Conservation (phyloP, 2,888 invertebrate species). For the Ochropacha duplaris region DNA sequence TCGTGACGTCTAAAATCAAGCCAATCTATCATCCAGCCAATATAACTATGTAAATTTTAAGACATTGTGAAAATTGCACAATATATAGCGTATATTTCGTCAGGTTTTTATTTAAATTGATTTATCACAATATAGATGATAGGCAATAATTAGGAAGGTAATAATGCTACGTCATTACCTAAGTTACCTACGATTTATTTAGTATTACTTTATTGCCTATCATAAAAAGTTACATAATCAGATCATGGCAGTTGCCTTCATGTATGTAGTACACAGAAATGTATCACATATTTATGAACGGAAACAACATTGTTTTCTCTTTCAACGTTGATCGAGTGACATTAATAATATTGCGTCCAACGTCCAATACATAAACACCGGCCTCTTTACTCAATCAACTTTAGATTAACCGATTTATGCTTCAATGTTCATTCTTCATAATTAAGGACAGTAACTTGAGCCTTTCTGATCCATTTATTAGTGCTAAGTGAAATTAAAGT, state of each 20-base stretch:
- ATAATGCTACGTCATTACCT: no score
- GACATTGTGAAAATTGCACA: no score
- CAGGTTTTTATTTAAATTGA: no score
- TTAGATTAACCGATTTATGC: slow-evolving; percentile 47
- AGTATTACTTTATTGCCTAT: background rate
- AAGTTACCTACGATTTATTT: background rate
- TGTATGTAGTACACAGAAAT: background rate
- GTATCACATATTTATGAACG: slow-evolving; percentile 21
- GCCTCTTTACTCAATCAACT: slow-evolving; percentile 50
- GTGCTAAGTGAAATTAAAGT: slow-evolving; percentile 33
- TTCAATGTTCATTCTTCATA: slow-evolving; percentile 34
- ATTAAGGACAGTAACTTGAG: slow-evolving; percentile 62
- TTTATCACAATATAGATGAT: no score
- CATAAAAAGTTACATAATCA: background rate
- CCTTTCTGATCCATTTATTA: slow-evolving; percentile 40
- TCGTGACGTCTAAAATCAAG: no score
- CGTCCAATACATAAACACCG: slow-evolving; percentile 34
- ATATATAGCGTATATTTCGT: no score
- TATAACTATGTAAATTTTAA: no score
- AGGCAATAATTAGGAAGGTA: no score
- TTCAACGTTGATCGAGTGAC: slow-evolving; percentile 21
- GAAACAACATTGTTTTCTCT: slow-evolving; percentile 23
- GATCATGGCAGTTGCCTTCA: background rate
- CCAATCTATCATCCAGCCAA: no score
- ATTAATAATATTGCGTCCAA: slow-evolving; percentile 14